A percentile compares a stretch with the other conserved stretches of the same genome.
Conservation (phyloP, 2,888 invertebrate species). For the Sepioteuthis lessoniana region DNA sequence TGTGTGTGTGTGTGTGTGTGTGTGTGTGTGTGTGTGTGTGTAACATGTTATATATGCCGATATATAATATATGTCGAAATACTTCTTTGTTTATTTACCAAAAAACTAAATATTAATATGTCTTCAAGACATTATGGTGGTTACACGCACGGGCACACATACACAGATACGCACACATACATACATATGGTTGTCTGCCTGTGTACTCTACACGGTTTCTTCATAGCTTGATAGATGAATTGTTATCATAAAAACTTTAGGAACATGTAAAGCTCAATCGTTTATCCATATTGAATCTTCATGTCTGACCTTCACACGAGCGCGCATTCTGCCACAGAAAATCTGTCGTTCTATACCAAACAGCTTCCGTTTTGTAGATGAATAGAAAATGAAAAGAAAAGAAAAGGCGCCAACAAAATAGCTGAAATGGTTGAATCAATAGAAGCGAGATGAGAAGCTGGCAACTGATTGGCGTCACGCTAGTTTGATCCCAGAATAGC, state of each 20-base stretch:
- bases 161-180: background rate
- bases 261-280: background rate
- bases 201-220: accelerated
- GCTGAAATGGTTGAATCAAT: slow-evolving; percentile 7
- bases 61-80: too few relatives aligned
- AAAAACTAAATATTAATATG: too few relatives aligned
- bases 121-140: too few relatives aligned
- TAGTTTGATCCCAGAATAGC: slow-evolving; percentile 15
- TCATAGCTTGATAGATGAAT: background rate
- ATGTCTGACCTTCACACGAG: background rate
- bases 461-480: slow-evolving; percentile 33
- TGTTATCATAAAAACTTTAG: background rate
- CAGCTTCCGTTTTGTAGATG: background rate
- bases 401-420: background rate
- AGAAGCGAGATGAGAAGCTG: slow-evolving; percentile 33
- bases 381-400: background rate
- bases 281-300: background rate
- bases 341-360: background rate
- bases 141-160: too few relatives aligned
- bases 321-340: background rate
- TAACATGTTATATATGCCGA: too few relatives aligned
- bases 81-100: too few relatives aligned
- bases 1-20: too few relatives aligned
- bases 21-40: too few relatives aligned
- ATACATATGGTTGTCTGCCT: background rate